Evolutionary conservation across 1,140 invertebrate genomes (phyloP), one percentile per base, ranked within the genome.

Genomic region (Drosophila ohnishii): DNA sequence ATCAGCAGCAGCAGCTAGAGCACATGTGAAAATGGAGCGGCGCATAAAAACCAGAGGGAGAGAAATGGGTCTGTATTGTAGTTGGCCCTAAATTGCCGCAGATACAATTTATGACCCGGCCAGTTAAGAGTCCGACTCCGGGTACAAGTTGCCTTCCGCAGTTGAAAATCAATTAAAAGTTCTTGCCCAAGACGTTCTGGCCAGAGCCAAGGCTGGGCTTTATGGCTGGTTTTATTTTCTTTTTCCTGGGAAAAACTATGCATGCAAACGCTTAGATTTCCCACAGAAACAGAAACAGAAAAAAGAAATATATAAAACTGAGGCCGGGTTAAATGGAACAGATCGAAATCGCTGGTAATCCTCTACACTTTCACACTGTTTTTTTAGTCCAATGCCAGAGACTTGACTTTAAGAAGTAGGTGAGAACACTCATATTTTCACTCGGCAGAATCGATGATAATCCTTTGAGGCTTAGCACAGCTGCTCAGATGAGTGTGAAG

Each of bases 81-180:
- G 40, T 66, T 75, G 73, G 72, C 75, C 73, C 83, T 86, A 86
- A 86, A 86, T 86, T 86, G 83, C 83, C 80, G 75, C 74, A 85
- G 85, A 78, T 75, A 88, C 85, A 88, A 88, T 89, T 89, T 88
- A 87, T 87, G 84, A 67, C 71, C 84, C 58, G 63, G 61, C 74
- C 82, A 80, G 80, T 65, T 80, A 84, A 84, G 78, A 86, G 74
- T 80, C 66, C 59, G 59, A 67, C 45, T 80, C 48, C 55, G 67
- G 48, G 70, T 62, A 40, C 65, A 57, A 78, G 57, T 76, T 79
- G 59, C 56, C 67, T 62, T 75, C 45, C 73, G 75, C 75, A 53
- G 62, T 88, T 65, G 60, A 80, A 87, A 87, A 87, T 87, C 83
- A 87, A 87, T 87, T 87, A 87, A 87, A 87, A 87, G 83, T 86